These are phyloP conservation scores for Drosophila histrio DNA, from an alignment of 2,888 invertebrate species.

Conservation along the genomic window DNA sequence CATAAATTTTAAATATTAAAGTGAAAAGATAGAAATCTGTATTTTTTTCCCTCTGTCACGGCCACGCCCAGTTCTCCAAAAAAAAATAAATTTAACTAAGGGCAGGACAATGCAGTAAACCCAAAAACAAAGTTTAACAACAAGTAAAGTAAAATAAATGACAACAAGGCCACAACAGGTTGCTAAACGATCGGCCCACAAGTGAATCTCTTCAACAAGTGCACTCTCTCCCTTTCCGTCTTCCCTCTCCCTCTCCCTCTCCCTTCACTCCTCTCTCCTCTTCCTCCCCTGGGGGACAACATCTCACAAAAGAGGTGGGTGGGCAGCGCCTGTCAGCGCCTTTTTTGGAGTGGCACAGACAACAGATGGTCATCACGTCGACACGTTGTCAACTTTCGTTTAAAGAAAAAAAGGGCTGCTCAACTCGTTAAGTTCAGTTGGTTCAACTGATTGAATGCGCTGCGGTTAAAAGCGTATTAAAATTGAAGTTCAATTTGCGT, in stretches of 20 bases:
- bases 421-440: not conserved
- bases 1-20: slow-evolving; percentile 59
- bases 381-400: slow-evolving; percentile 72
- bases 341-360: slow-evolving; percentile 40
- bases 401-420: slow-evolving; percentile 29
- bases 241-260: not conserved
- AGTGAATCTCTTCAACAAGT: slow-evolving; percentile 6
- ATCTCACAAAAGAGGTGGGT: slow-evolving; percentile 46
- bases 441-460: slow-evolving; percentile 17
- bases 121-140: not conserved
- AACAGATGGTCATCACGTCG: slow-evolving; percentile 67
- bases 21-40: slow-evolving; percentile 58
- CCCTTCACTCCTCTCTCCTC: not conserved
- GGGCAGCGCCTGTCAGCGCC: slow-evolving; percentile 56
- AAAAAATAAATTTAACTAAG: not conserved
- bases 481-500: slow-evolving; percentile 2
- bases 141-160: not conserved
- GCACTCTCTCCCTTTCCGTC: not conserved
- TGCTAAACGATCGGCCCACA: slow-evolving; percentile 14
- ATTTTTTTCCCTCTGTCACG: not conserved
- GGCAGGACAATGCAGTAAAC: slow-evolving; percentile 39
- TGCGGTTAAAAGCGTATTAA: slow-evolving; percentile 10
- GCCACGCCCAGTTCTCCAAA: slow-evolving; percentile 33
- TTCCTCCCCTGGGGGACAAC: not conserved
- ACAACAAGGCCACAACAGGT: slow-evolving; percentile 20